Conservation (phyloP, 2,888 invertebrate genomes). For the Apotomis capreana region DNA sequence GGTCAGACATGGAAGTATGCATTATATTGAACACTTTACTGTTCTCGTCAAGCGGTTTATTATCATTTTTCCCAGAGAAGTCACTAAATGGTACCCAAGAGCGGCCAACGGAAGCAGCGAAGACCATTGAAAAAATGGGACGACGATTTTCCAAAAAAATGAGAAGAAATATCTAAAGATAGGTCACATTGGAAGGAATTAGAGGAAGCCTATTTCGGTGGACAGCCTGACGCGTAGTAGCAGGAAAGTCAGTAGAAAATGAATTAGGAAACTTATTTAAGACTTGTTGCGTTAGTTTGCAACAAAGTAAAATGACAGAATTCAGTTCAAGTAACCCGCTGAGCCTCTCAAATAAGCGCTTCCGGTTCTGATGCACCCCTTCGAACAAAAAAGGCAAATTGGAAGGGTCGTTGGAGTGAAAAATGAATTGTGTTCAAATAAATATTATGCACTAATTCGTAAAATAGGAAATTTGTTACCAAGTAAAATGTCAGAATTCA, state of each 20-base stretch:
- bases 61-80: no score
- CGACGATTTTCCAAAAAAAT: no score
- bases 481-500: slow-evolving; percentile 4
- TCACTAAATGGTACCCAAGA: no score
- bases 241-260: no score
- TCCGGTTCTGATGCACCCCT: slow-evolving; percentile 9
- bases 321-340: slow-evolving; percentile 10
- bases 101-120: no score
- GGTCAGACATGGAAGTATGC: no score
- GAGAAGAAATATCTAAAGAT: no score
- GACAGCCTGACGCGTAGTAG: neutral
- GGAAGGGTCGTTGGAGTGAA: slow-evolving; percentile 10
- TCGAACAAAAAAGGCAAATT: slow-evolving; percentile 17
- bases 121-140: no score
- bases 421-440: slow-evolving; percentile 6
- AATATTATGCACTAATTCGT: neutral
- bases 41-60: no score
- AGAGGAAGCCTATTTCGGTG: neutral
- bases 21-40: no score
- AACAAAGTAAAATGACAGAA: slow-evolving; percentile 1
- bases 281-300: neutral
- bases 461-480: no score
- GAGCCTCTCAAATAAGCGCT: slow-evolving; percentile 9
- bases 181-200: no score
- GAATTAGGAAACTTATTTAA: neutral